Evolutionary conservation across 1,140 invertebrate genomes (phyloP).

Genomic region (Aphaenogaster ashmeadi): DNA sequence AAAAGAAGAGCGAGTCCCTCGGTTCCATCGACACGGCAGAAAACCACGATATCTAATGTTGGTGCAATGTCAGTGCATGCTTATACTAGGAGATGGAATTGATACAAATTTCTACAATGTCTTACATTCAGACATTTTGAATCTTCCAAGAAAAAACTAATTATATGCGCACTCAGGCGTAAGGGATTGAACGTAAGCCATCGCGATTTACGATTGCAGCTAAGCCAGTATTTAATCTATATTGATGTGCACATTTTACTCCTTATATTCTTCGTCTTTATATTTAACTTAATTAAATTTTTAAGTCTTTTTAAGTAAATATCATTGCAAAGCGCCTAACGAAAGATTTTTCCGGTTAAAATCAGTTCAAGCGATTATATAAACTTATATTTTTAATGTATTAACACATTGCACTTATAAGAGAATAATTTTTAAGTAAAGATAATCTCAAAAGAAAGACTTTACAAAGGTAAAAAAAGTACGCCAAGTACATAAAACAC

Average conservation of each 20-base stretch:
- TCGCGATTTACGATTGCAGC: neutral
- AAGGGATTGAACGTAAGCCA: neutral
- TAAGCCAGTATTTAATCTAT: neutral
- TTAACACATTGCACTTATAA: neutral
- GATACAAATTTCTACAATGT: neutral
- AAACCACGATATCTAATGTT: slow-evolving; percentile 26
- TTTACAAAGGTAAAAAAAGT: no score
- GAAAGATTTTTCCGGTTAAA: neutral
- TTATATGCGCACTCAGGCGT: neutral
- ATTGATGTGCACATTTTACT: neutral
- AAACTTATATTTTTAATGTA: neutral
- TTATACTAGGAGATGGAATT: neutral
- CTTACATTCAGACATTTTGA: neutral
- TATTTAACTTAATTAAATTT: neutral
- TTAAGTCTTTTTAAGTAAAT: neutral
- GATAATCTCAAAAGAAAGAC: neutral
- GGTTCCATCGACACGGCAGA: slow-evolving; percentile 21
- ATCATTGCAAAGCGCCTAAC: neutral
- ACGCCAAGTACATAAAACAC: no score
- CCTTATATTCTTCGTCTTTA: neutral
- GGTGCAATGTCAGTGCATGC: neutral
- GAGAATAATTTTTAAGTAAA: neutral
- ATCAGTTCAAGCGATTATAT: neutral
- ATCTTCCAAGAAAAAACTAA: neutral
- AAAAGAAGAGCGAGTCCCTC: neutral